phyloP scores from a whole-genome alignment of 2,888 invertebrate species.

The Bimastos eiseni region DNA sequence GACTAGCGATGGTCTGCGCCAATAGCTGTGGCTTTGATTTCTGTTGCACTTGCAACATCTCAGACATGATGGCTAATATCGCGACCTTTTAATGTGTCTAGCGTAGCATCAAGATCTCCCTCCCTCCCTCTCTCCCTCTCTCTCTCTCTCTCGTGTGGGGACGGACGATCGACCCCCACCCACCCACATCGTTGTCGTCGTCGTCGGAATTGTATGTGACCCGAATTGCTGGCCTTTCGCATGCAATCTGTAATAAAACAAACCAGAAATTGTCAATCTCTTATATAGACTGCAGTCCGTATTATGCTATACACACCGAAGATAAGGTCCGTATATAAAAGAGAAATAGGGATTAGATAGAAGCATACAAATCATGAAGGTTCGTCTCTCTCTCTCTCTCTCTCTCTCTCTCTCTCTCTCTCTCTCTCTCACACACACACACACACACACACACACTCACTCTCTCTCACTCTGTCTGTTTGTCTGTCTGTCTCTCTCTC shows the following conservation, averaged over 20 bases:
- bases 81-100: neutral
- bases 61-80: neutral
- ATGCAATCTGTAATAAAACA: conserved; percentile 13
- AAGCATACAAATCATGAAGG: neutral
- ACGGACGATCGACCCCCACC: too few relatives aligned
- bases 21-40: neutral
- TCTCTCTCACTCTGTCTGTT: too few relatives aligned
- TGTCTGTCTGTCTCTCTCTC: too few relatives aligned
- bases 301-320: neutral
- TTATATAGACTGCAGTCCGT: neutral
- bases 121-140: too few relatives aligned
- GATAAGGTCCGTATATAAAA: neutral
- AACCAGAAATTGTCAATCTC: conserved; percentile 13
- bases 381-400: neutral
- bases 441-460: too few relatives aligned
- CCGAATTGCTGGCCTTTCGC: conserved; percentile 13
- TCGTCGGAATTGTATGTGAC: neutral
- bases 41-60: conserved; percentile 13
- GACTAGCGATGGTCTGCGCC: neutral
- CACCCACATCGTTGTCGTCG: neutral
- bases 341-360: too few relatives aligned
- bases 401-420: too few relatives aligned
- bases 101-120: too few relatives aligned
- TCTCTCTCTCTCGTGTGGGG: too few relatives aligned
- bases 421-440: too few relatives aligned